Conservation (phyloP, 2,888 invertebrate genomes). For the Ommatoiulus sabulosus region DNA sequence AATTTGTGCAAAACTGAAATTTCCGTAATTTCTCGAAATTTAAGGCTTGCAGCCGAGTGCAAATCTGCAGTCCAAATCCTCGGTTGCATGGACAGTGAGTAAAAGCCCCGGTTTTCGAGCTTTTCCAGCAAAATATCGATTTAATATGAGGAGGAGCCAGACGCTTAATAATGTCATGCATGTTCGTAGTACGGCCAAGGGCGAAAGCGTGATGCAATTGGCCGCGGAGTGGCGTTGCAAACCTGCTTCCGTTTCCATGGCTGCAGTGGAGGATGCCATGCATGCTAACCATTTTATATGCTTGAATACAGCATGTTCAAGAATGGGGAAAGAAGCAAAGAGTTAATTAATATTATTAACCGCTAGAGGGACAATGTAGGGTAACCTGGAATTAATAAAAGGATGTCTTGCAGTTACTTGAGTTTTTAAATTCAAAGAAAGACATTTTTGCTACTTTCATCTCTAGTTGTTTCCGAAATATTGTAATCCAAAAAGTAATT, state of each 20-base stretch:
- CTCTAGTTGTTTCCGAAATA: too few species aligned
- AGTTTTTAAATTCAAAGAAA: too few species aligned
- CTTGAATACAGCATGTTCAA: background rate
- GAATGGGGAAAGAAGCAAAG: background rate
- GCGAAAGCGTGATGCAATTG: background rate
- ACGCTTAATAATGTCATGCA: background rate
- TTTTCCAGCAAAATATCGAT: conserved; percentile 23
- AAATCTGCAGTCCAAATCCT: background rate
- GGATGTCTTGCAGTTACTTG: too few species aligned
- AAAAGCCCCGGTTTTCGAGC: background rate
- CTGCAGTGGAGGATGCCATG: too few species aligned
- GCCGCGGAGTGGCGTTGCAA: background rate
- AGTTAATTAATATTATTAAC: background rate
- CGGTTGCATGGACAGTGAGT: background rate
- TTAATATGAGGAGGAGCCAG: background rate
- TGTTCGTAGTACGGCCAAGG: background rate
- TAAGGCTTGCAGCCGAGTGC: background rate
- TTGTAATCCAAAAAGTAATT: too few species aligned
- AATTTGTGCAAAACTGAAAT: background rate
- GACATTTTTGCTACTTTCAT: too few species aligned
- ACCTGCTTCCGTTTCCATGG: background rate
- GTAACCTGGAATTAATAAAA: too few species aligned
- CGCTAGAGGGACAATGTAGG: too few species aligned
- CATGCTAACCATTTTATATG: too few species aligned
- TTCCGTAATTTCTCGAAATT: background rate